phyloP scores from a whole-genome alignment of 2,113 vertebrate species.

The Callorhinus ursinus region DNA sequence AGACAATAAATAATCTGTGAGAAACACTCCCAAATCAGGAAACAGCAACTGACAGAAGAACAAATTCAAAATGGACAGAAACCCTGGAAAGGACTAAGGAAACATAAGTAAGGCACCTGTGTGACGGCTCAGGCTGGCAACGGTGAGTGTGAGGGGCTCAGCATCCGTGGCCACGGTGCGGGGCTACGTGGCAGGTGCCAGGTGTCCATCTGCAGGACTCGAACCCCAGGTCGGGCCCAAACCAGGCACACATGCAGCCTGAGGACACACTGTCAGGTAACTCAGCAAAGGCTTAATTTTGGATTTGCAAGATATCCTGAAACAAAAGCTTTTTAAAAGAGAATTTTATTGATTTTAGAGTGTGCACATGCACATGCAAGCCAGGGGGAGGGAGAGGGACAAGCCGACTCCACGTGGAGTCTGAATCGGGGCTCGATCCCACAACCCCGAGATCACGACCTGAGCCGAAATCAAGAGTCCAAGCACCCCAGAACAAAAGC shows the following conservation, averaged over 20 bases:
- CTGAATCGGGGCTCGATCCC: not conserved
- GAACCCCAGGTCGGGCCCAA: not conserved
- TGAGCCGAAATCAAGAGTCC: not conserved
- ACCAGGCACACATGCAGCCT: not conserved
- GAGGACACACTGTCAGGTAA: not conserved
- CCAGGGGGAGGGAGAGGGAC: too few relatives aligned
- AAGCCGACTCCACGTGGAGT: not conserved
- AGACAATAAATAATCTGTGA: not conserved
- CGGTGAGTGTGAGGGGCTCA: fast-evolving
- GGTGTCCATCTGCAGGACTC: not conserved
- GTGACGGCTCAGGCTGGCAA: not conserved
- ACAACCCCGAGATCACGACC: not conserved
- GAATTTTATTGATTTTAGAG: not conserved
- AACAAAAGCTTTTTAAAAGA: not conserved
- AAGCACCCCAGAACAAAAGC: not conserved
- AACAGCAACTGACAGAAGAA: not conserved
- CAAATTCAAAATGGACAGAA: not conserved
- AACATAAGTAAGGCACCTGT: fast-evolving
- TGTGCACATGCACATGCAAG: too few relatives aligned
- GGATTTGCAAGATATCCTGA: not conserved
- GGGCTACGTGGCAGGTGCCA: not conserved
- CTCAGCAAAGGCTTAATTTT: not conserved
- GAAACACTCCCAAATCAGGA: not conserved
- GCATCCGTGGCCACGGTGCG: fast-evolving
- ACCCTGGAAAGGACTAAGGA: not conserved